A percentile compares a stretch with the other conserved stretches of the same genome.
These are phyloP conservation scores for Stenchaetothrips biformis DNA, from an alignment of 2,888 invertebrate species.

Conservation along the genomic window DNA sequence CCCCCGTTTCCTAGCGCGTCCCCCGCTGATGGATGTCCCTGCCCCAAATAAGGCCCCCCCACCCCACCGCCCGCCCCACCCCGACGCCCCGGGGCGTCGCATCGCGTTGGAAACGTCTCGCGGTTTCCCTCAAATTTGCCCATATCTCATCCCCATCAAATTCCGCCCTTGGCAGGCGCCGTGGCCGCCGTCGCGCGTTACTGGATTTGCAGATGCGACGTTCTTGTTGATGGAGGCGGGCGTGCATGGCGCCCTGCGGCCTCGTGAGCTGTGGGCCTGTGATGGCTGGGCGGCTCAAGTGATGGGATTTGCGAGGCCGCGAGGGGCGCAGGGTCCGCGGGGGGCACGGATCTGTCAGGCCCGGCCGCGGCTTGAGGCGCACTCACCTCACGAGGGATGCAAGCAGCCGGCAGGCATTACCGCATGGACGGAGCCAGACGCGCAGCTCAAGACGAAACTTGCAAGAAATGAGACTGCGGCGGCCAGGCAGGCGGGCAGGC, in stretches of 20 bases:
- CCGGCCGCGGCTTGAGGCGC: not conserved
- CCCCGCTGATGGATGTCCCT: not conserved
- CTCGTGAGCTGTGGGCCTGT: not conserved
- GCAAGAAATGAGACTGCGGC: not conserved
- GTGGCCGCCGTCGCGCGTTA: slow-evolving; percentile 2
- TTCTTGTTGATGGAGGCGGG: not conserved
- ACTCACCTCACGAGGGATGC: not conserved
- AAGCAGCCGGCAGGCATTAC: not conserved
- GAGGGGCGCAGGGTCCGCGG: not conserved
- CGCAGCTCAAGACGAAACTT: not conserved
- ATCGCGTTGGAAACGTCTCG: not conserved
- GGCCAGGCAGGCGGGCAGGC: not conserved
- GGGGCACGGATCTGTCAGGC: not conserved
- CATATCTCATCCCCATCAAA: slow-evolving; percentile 17
- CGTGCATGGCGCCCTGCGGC: not conserved
- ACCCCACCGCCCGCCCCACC: not conserved
- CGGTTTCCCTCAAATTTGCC: slow-evolving; percentile 21
- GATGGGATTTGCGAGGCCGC: not conserved
- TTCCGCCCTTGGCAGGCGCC: slow-evolving; percentile 19
- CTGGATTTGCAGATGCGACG: slow-evolving; percentile 8
- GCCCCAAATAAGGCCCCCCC: not conserved
- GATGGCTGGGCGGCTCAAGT: not conserved
- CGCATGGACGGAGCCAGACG: not conserved
- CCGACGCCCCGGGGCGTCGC: not conserved
- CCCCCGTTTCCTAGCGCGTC: not conserved